phyloP scores from a whole-genome alignment of 2,113 vertebrate species.

The Dendrocopos noguchii region DNA sequence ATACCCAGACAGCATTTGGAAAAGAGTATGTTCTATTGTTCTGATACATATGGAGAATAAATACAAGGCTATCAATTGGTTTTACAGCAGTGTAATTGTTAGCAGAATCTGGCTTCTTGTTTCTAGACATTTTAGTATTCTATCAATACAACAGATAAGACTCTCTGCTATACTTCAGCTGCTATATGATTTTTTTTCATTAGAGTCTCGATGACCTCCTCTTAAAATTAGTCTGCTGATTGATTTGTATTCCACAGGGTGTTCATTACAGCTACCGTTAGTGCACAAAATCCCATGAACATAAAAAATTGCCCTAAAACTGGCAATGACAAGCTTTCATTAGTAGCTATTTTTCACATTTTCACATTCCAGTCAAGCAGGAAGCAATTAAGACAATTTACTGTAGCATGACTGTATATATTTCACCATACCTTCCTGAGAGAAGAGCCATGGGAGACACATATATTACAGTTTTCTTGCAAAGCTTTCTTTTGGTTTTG shows the following conservation, averaged over 20 bases:
- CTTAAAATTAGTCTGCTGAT: constrained; percentile 31
- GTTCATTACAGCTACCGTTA: background rate
- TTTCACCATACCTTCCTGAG: background rate
- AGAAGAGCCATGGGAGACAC: background rate
- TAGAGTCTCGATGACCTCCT: background rate
- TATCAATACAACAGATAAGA: background rate
- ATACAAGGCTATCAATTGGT: background rate
- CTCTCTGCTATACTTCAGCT: constrained; percentile 3
- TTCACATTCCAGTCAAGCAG: background rate
- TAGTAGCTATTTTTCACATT: background rate
- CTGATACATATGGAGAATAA: background rate
- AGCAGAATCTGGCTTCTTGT: background rate
- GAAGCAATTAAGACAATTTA: constrained; percentile 34
- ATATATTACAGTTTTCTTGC: background rate
- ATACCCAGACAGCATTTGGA: background rate
- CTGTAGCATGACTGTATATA: background rate
- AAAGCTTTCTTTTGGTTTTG: background rate
- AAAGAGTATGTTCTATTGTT: background rate
- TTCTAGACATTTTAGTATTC: background rate
- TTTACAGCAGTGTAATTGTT: background rate
- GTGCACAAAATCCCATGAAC: background rate
- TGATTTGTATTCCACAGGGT: constrained; percentile 48
- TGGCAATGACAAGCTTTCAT: constrained; percentile 23
- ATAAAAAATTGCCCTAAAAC: constrained; percentile 50
- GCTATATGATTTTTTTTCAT: background rate